Evolutionary conservation across 2,797 vertebrate species (phyloP).

Genomic region (Tachyglossus aculeatus): DNA sequence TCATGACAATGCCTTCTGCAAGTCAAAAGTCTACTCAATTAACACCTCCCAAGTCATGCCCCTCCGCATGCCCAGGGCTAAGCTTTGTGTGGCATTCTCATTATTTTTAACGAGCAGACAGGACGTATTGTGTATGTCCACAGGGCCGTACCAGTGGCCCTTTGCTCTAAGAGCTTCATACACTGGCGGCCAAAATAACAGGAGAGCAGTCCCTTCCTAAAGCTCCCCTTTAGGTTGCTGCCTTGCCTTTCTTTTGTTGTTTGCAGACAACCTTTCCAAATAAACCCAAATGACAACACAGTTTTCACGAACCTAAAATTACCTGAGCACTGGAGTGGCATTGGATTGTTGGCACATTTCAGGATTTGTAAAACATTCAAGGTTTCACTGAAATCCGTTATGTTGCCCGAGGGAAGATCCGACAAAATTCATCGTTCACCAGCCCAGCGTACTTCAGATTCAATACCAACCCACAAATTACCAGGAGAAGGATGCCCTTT

Average conservation of each 20-base stretch:
- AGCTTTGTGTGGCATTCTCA: slow-evolving; percentile 1
- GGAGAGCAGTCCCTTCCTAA: neutral
- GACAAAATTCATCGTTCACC: neutral
- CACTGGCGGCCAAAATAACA: neutral
- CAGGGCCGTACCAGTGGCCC: neutral
- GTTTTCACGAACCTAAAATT: slow-evolving; percentile 17
- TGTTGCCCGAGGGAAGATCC: neutral
- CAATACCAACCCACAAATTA: neutral
- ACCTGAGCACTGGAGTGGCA: slow-evolving; percentile 3
- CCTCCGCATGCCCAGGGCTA: neutral
- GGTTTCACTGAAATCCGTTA: neutral
- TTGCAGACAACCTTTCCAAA: slow-evolving; percentile 15
- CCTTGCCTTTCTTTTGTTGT: slow-evolving; percentile 13
- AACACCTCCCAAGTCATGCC: neutral
- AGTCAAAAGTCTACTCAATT: neutral
- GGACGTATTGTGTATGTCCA: neutral
- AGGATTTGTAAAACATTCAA: neutral
- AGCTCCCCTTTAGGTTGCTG: neutral
- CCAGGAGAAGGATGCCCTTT: neutral
- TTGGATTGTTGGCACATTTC: neutral
- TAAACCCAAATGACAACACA: neutral
- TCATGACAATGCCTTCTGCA: neutral
- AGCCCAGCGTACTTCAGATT: neutral
- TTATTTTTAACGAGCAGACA: slow-evolving; percentile 34
- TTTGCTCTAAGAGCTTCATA: neutral